Evolutionary conservation across 2,797 vertebrate genomes (phyloP).

Genomic region (Mallotus villosus): DNA sequence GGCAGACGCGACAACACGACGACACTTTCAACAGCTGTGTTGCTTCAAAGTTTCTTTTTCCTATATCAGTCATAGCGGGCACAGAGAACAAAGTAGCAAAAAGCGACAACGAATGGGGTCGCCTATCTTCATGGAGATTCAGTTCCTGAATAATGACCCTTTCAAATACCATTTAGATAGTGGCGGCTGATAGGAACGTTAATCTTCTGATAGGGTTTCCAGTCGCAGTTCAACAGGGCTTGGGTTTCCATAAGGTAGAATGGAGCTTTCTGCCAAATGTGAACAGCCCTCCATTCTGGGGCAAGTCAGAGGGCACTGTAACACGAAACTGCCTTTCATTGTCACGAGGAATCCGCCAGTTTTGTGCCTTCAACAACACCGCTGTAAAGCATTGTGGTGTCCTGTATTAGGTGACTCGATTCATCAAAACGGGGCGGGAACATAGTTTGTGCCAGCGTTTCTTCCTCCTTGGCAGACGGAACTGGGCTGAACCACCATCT

Average conservation of each 20-base stretch:
- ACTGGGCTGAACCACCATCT: conserved; percentile 9
- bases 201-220: conserved; percentile 29
- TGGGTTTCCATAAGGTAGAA: conserved; percentile 14
- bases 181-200: conserved; percentile 18
- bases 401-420: conserved; percentile 42
- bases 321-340: conserved; percentile 41
- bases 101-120: neutral
- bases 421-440: conserved; percentile 54
- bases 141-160: conserved; percentile 29
- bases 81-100: conserved; percentile 3
- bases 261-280: conserved; percentile 33
- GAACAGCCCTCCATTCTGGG: conserved; percentile 20
- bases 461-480: conserved; percentile 2
- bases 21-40: conserved; percentile 14
- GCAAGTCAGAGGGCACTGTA: conserved; percentile 36
- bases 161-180: conserved; percentile 23
- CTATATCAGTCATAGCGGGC: conserved; percentile 47
- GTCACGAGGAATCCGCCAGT: conserved; percentile 36
- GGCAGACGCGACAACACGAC: neutral
- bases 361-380: conserved; percentile 47
- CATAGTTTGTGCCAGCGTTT: neutral
- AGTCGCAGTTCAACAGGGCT: conserved; percentile 24
- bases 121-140: conserved; percentile 5
- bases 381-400: conserved; percentile 47
- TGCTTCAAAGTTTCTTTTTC: conserved; percentile 12